Evolutionary conservation across 1,140 invertebrate species (phyloP).

Genomic region (Aethina tumida): DNA sequence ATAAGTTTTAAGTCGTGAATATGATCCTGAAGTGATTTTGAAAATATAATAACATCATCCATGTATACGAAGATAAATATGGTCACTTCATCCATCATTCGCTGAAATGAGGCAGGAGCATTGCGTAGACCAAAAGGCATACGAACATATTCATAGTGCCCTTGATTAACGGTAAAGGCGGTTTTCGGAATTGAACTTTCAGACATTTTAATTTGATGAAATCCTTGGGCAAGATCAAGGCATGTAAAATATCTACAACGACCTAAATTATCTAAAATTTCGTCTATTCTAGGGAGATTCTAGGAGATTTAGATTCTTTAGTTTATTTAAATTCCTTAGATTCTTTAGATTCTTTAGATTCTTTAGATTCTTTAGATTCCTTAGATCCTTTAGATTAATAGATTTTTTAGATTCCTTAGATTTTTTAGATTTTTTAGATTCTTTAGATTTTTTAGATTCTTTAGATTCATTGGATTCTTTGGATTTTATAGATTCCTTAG

Average conservation of each 20-base stretch:
- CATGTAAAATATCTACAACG: slow-evolving; percentile 39
- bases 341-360: too few relatives aligned
- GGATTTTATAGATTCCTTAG: too few relatives aligned
- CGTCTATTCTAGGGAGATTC: slow-evolving; percentile 42
- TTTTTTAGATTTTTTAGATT: too few relatives aligned
- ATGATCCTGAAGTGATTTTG: slow-evolving; percentile 23
- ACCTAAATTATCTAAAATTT: slow-evolving; percentile 39
- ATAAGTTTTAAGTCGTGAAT: slow-evolving; percentile 18
- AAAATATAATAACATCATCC: slow-evolving; percentile 30
- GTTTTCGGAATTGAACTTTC: slow-evolving; percentile 35
- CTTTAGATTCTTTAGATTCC: too few relatives aligned
- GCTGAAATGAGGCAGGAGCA: slow-evolving; percentile 38
- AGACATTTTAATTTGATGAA: slow-evolving; percentile 39
- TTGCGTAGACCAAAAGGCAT: slow-evolving; percentile 39
- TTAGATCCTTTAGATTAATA: too few relatives aligned
- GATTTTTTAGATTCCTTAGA: too few relatives aligned
- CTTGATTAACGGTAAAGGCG: slow-evolving; percentile 34
- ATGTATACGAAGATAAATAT: slow-evolving; percentile 32
- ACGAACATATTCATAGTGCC: slow-evolving; percentile 33
- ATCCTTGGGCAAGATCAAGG: slow-evolving; percentile 40
- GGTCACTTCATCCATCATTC: slow-evolving; percentile 34
- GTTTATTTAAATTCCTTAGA: too few relatives aligned
- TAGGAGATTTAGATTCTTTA: too few relatives aligned
- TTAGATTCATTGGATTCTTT: too few relatives aligned
- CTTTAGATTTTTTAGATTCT: too few relatives aligned